Evolutionary conservation across 2,113 vertebrate genomes (phyloP).

Genomic region (Tretioscincus oriximinensis): DNA sequence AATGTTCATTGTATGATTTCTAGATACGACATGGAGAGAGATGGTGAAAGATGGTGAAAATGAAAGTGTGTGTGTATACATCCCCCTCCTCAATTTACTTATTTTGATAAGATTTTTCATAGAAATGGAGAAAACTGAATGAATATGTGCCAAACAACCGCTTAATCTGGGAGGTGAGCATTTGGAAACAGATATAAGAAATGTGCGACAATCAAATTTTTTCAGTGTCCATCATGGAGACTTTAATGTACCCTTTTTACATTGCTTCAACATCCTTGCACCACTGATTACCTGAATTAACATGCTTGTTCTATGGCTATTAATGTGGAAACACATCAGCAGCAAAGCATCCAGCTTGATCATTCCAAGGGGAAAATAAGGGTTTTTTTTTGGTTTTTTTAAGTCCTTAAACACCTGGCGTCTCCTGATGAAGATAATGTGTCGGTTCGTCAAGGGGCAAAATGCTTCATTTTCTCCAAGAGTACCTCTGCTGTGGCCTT

Average conservation of each 20-base stretch:
- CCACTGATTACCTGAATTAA: neutral
- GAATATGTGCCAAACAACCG: no score
- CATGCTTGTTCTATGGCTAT: neutral
- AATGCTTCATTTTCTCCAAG: neutral
- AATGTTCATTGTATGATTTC: no score
- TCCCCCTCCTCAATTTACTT: no score
- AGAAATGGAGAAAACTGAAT: no score
- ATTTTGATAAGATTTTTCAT: no score
- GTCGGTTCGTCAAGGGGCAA: neutral
- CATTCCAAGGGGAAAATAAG: neutral
- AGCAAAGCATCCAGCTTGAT: neutral
- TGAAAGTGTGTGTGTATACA: no score
- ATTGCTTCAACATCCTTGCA: neutral
- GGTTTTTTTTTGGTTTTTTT: no score
- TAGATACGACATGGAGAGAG: no score
- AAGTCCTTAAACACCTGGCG: neutral
- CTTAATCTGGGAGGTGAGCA: neutral
- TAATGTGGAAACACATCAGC: neutral
- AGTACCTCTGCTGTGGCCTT: neutral
- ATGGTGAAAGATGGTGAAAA: no score
- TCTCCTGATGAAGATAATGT: neutral
- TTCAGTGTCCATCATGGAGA: no score
- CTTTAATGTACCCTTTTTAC: neutral
- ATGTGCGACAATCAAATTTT: no score
- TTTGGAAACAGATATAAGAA: no score